Evolutionary conservation across 2,888 invertebrate genomes (phyloP).

Genomic region (Catocala fraxini): DNA sequence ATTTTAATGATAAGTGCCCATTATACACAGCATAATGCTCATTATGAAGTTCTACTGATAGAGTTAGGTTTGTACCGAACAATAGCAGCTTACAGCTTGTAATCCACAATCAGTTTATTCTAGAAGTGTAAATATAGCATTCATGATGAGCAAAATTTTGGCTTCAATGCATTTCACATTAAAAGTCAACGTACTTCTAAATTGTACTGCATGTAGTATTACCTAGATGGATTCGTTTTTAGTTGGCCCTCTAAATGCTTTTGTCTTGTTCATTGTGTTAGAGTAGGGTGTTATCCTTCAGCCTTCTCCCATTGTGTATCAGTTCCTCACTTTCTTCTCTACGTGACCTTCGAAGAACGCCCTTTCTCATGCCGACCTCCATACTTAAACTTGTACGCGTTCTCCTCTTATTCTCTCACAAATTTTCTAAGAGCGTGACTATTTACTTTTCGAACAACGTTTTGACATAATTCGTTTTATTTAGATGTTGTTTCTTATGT

Average conservation of each 20-base stretch:
- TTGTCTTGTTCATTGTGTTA: conserved; percentile 22
- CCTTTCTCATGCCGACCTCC: conserved; percentile 10
- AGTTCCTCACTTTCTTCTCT: conserved; percentile 12
- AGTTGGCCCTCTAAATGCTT: conserved; percentile 2
- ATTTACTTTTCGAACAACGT: conserved; percentile 10
- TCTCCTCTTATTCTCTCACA: conserved; percentile 18
- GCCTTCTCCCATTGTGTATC: conserved; percentile 22
- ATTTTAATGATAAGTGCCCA: too few species aligned
- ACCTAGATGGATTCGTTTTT: background rate
- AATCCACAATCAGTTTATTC: too few species aligned
- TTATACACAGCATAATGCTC: too few species aligned
- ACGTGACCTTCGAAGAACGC: conserved; percentile 19
- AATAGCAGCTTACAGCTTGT: too few species aligned
- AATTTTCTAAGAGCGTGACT: conserved; percentile 15
- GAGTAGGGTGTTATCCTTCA: conserved; percentile 30
- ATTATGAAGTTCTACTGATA: too few species aligned
- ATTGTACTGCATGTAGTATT: background rate
- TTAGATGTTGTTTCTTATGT: background rate
- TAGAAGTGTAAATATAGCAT: too few species aligned
- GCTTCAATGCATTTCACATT: too few species aligned
- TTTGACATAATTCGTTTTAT: background rate
- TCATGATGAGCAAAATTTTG: too few species aligned
- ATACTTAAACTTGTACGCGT: conserved; percentile 13
- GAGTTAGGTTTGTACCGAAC: too few species aligned
- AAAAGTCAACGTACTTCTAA: too few species aligned